phyloP scores from a whole-genome alignment of 2,113 vertebrate species.

The Archocentrus centrarchus region DNA sequence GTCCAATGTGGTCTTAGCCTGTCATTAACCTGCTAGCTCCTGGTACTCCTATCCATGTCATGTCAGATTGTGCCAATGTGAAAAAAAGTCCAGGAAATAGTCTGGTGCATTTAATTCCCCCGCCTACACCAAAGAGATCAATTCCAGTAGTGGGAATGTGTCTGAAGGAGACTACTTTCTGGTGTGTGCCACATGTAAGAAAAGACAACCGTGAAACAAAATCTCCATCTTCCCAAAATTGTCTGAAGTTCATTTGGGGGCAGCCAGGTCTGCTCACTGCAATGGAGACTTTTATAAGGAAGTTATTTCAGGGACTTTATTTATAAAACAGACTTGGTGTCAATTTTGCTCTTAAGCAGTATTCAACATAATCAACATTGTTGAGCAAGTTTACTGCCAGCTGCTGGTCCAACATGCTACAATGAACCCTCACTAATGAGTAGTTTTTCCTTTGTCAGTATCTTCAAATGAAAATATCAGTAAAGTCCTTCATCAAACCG shows the following conservation, averaged over 20 bases:
- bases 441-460: background rate
- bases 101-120: background rate
- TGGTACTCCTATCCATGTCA: background rate
- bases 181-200: background rate
- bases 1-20: no score
- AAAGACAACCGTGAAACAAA: background rate
- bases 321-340: background rate
- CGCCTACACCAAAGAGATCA: background rate
- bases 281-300: background rate
- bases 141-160: background rate
- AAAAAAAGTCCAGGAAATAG: background rate
- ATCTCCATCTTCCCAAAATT: background rate
- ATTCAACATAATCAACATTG: background rate
- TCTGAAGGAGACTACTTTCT: background rate
- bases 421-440: rapidly evolving
- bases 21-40: background rate
- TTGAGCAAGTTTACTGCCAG: no score
- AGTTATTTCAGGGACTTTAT: background rate
- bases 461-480: background rate
- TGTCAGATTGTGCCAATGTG: background rate
- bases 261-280: background rate
- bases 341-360: no score
- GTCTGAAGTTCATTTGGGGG: no score
- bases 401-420: no score
- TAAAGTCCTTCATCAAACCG: no score